A percentile compares a stretch with the other conserved stretches of the same genome.
Evolutionary conservation across 2,113 vertebrate species (phyloP).

Genomic region (Bos indicus): DNA sequence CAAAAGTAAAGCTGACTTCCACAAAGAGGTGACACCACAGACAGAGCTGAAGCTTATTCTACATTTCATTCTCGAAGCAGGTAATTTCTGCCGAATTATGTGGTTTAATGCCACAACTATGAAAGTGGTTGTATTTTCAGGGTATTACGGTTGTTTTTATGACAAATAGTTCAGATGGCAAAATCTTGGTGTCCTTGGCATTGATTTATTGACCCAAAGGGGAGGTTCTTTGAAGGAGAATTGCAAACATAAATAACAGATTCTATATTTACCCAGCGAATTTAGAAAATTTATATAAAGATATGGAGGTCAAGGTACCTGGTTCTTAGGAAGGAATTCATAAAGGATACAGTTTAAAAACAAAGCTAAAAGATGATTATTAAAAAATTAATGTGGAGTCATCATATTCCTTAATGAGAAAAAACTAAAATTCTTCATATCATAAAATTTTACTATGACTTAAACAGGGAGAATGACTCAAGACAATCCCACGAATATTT

Average conservation of each 20-base stretch:
- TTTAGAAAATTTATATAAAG: constrained; percentile 71
- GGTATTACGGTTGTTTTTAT: constrained; percentile 66
- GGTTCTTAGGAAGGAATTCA: constrained; percentile 69
- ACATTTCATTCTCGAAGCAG: constrained; percentile 69
- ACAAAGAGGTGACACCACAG: background rate
- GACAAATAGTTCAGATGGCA: constrained; percentile 70
- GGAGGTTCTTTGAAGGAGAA: constrained; percentile 76
- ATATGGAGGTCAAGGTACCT: constrained; percentile 57
- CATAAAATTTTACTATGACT: constrained; percentile 57
- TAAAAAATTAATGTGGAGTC: constrained; percentile 50
- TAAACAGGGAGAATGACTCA: constrained; percentile 67
- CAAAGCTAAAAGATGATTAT: constrained; percentile 63
- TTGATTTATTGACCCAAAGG: constrained; percentile 73
- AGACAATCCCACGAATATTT: constrained; percentile 69
- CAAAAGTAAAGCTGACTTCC: background rate
- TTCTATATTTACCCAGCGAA: constrained; percentile 60
- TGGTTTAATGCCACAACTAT: constrained; percentile 70
- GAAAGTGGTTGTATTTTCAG: constrained; percentile 67
- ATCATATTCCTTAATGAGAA: constrained; percentile 68
- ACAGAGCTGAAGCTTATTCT: constrained; percentile 42
- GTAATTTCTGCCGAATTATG: constrained; percentile 71
- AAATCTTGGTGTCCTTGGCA: constrained; percentile 67
- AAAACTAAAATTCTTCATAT: constrained; percentile 74
- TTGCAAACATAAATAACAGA: constrained; percentile 69
- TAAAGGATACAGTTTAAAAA: constrained; percentile 71